phyloP scores from a whole-genome alignment of 2,113 vertebrate genomes.

The Anthoscopus minutus region DNA sequence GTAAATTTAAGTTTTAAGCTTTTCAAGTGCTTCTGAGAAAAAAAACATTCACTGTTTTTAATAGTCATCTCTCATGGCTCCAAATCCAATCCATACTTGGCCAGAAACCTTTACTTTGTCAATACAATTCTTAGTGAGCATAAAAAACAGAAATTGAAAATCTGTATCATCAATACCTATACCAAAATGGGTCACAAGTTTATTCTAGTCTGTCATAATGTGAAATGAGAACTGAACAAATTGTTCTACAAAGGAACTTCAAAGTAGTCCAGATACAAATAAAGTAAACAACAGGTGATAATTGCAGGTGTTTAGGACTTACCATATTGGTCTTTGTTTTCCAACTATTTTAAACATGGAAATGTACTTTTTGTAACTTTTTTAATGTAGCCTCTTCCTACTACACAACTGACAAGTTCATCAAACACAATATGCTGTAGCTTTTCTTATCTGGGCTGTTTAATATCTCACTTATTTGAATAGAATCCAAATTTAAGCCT shows the following conservation, averaged over 20 bases:
- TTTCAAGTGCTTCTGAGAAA: not conserved
- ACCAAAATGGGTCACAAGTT: not conserved
- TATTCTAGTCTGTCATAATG: not conserved
- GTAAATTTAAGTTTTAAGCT: not conserved
- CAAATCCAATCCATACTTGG: not conserved
- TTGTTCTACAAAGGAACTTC: not conserved
- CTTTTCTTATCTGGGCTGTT: not conserved
- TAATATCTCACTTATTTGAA: not conserved
- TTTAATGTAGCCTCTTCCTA: not conserved
- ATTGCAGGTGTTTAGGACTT: not conserved
- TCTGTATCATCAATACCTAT: fast-evolving
- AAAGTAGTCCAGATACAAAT: not conserved
- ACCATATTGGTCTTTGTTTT: not conserved
- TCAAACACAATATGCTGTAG: not conserved
- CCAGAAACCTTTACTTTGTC: not conserved
- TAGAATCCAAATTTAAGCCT: not conserved
- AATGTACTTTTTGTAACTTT: not conserved
- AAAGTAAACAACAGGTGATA: not conserved
- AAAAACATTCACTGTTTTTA: not conserved
- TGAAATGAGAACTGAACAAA: not conserved
- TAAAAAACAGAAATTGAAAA: not conserved
- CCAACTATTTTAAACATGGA: not conserved
- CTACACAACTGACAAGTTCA: not conserved
- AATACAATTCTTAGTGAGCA: not conserved
- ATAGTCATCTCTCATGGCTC: not conserved